These are phyloP conservation scores for Cathartes aura DNA, from an alignment of 2,113 vertebrate genomes.

Conservation along the genomic window DNA sequence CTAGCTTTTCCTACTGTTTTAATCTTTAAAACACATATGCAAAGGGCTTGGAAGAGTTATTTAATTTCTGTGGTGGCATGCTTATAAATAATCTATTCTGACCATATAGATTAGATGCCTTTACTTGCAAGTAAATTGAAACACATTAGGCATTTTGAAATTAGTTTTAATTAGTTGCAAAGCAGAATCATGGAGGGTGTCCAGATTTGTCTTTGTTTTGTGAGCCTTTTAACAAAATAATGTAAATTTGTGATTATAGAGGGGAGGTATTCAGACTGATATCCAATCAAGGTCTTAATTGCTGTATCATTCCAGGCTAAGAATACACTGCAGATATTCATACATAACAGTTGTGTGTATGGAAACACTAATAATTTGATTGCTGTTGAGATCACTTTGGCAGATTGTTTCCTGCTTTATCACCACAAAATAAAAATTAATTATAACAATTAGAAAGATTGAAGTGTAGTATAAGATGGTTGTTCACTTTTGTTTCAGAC, in stretches of 20 bases:
- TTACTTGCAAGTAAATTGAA: background rate
- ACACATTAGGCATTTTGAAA: background rate
- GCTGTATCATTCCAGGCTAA: background rate
- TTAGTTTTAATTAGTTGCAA: background rate
- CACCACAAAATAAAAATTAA: background rate
- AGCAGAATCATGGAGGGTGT: background rate
- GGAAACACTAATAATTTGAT: background rate
- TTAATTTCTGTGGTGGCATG: background rate
- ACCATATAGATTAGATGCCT: background rate
- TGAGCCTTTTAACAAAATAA: background rate
- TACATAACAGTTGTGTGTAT: background rate
- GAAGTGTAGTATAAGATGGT: background rate
- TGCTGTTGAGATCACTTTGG: background rate
- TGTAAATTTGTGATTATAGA: background rate
- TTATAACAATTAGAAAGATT: background rate
- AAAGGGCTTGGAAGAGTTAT: background rate
- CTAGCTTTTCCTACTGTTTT: background rate
- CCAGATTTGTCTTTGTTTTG: background rate
- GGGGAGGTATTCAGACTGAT: background rate
- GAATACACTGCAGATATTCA: background rate
- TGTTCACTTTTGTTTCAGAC: background rate
- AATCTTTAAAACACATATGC: background rate
- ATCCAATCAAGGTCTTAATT: background rate
- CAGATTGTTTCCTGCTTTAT: background rate
- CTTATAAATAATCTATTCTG: background rate